Base-by-base conservation (phyloP, 2,113 vertebrate genomes). In the Heterocephalus glaber region DNA sequence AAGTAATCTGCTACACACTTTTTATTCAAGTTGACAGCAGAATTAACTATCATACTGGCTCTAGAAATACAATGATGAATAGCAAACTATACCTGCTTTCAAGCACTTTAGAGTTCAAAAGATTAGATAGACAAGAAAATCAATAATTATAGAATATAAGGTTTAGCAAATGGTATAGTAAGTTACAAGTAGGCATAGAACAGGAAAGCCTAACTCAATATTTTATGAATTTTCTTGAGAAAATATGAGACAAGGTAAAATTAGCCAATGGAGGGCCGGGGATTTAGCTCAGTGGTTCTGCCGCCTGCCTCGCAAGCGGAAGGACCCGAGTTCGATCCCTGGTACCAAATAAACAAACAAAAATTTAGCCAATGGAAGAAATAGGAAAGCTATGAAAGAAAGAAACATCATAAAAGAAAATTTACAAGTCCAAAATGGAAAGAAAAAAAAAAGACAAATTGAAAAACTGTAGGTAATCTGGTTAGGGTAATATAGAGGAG, bases 1-100 rank as follows among this genome's bases (percentile, higher is more conserved):
- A 76, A 17, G 44, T 47, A 47, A 47, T 49, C 74, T 33, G 74
- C 6, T 47, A 12, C 12, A 8, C 11, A 76, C 44, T 7, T 76
- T 76, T 76, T 49, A 49, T 47, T 76, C 22, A 30, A 8, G 5
- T 76, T 76, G 41, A 47, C 24, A 28, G 13, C 1, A 47, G 13
- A 30, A 33, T 49, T 30, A 77, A 7, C 44, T 77, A 3, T 8
- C 13, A 17, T 17, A 33, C 12, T 58, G 81, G 22, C 52, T 88
- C 8, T 74, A 74, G 41, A 65, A 90, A 74, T 58, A 47, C 14
- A 92, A 13, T 35, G 66, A 4, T 58, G 9, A 91, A 63, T 82
- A 95, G 49, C 41, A 94, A 92, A 68, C 58, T 65, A n/a, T 68
- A 92, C 16, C 38, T 93, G 30, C 66, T 84, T 38, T 76, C 28